Percentiles rank a stretch among this genome's conserved stretches.
phyloP scores from a whole-genome alignment of 2,888 invertebrate species.

The Andrena fulva region DNA sequence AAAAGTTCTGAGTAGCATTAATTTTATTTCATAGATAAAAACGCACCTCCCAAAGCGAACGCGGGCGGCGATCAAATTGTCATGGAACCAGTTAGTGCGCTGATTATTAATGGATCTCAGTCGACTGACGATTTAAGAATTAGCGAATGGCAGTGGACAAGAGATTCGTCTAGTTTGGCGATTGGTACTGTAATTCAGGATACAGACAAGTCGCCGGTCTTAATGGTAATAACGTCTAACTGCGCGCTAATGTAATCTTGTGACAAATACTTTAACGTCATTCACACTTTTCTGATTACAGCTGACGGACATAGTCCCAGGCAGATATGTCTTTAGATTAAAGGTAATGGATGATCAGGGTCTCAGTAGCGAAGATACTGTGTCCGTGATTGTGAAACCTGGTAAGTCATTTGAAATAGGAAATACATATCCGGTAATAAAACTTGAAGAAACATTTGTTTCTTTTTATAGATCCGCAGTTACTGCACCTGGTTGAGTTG shows the following conservation, averaged over 20 bases:
- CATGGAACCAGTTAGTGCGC: conserved; percentile 90
- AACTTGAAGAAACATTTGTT: conserved; percentile 5
- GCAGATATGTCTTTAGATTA: conserved; percentile 94
- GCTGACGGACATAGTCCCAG: conserved; percentile 94
- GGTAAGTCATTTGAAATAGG: conserved; percentile 80
- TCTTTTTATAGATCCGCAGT: conserved; percentile 88
- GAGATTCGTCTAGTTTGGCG: conserved; percentile 92
- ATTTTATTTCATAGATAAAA: conserved; percentile 89
- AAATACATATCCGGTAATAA: background rate
- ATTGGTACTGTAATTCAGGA: conserved; percentile 92
- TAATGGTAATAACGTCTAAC: conserved; percentile 87
- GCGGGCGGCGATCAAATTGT: conserved; percentile 94
- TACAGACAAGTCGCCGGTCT: conserved; percentile 91
- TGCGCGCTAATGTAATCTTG: background rate
- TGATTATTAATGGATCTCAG: conserved; percentile 93
- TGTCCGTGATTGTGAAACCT: conserved; percentile 92
- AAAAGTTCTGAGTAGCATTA: conserved; percentile 5
- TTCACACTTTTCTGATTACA: conserved; percentile 77
- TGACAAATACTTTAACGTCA: background rate
- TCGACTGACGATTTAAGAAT: conserved; percentile 96
- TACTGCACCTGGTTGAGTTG: conserved; percentile 92
- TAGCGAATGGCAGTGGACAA: conserved; percentile 93
- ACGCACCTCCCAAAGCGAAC: conserved; percentile 94
- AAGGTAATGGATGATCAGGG: conserved; percentile 97
- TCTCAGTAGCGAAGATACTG: conserved; percentile 92